Percentiles rank a stretch among this genome's conserved stretches.
phyloP scores from a whole-genome alignment of 2,113 vertebrate genomes.

The Pelusios castaneus region DNA sequence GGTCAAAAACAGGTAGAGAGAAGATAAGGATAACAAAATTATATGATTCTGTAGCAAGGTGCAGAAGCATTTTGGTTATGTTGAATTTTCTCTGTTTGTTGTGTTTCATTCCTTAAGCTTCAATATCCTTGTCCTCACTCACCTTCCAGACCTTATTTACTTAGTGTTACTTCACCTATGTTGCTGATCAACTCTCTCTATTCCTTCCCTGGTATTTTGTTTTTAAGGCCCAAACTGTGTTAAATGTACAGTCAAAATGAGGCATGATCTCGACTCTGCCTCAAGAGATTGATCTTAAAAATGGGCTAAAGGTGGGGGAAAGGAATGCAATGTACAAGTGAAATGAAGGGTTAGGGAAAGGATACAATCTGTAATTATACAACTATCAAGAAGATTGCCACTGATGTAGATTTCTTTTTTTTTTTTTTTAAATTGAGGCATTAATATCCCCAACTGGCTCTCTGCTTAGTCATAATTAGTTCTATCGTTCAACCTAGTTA shows the following conservation, averaged over 20 bases:
- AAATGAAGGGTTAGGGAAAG: slow-evolving; percentile 18
- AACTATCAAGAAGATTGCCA: background rate
- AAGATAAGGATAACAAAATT: too few species aligned
- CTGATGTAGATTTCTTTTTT: too few species aligned
- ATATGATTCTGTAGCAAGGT: background rate
- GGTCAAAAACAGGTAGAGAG: too few species aligned
- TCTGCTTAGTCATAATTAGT: background rate
- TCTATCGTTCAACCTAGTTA: background rate
- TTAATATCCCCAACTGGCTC: slow-evolving; percentile 37
- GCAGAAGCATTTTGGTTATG: slow-evolving; percentile 16
- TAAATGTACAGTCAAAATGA: slow-evolving; percentile 67
- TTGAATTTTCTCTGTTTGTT: slow-evolving; percentile 34
- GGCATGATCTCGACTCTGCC: slow-evolving; percentile 8
- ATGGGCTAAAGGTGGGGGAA: slow-evolving; percentile 9
- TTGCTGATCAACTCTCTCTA: slow-evolving; percentile 46
- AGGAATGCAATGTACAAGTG: slow-evolving; percentile 26
- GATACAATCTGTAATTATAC: background rate
- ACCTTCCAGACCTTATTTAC: slow-evolving; percentile 22
- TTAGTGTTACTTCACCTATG: slow-evolving; percentile 22
- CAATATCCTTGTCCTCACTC: slow-evolving; percentile 24
- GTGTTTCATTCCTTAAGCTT: slow-evolving; percentile 30
- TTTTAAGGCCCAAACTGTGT: slow-evolving; percentile 51
- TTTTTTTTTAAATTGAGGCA: slow-evolving; percentile 11
- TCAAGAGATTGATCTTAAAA: slow-evolving; percentile 19
- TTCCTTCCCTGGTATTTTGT: background rate